A percentile compares a stretch with the other conserved stretches of the same genome.
phyloP scores from a whole-genome alignment of 2,797 vertebrate genomes.

The Sorex maritimensis region DNA sequence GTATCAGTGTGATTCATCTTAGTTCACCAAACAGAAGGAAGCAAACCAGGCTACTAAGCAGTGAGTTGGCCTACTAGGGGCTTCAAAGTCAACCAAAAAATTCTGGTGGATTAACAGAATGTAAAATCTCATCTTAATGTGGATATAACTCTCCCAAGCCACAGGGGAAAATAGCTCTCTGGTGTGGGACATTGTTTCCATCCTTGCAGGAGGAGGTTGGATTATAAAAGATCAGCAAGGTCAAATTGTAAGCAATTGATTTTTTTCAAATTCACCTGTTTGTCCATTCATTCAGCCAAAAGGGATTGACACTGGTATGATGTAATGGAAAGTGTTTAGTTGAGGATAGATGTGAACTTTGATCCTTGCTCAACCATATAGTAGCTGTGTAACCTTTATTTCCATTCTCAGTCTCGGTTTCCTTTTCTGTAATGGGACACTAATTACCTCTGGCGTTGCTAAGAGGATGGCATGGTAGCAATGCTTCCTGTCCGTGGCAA shows the following conservation, averaged over 20 bases:
- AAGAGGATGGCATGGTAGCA: background rate
- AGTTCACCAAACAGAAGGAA: background rate
- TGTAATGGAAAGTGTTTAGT: background rate
- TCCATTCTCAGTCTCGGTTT: background rate
- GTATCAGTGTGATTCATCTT: background rate
- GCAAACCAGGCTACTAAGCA: rapidly evolving
- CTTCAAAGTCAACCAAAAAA: background rate
- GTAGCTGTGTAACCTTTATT: no score
- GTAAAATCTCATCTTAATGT: background rate
- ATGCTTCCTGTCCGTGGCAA: background rate
- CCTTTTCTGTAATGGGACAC: background rate
- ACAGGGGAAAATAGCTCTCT: background rate
- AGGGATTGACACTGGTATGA: no score
- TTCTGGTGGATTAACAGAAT: background rate
- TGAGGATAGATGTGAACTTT: background rate
- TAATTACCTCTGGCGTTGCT: background rate
- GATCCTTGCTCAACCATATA: background rate
- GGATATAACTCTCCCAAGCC: no score
- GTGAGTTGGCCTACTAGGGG: background rate
- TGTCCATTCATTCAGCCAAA: background rate
- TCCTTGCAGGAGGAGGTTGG: background rate
- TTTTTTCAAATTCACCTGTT: background rate
- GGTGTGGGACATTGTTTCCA: background rate
- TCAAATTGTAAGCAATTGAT: background rate
- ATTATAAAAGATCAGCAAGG: background rate